Evolutionary conservation across 2,113 vertebrate genomes (phyloP).

Genomic region (Eclectus roratus): DNA sequence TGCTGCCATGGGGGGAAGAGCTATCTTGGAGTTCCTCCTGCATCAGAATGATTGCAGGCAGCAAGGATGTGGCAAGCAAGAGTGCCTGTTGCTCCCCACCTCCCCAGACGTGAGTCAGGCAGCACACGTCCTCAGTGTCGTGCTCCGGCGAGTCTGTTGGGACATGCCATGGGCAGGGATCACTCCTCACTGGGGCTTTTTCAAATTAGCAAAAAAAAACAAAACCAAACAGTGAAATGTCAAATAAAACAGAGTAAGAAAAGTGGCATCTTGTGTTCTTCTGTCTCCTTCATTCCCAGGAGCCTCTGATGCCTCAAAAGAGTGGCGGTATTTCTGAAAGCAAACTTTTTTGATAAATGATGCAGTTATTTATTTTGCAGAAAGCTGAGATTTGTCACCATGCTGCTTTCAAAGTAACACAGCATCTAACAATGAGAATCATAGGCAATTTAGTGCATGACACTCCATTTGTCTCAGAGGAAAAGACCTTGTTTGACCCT

Average conservation of each 20-base stretch:
- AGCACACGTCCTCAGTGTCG: background rate
- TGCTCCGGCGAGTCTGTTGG: background rate
- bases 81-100: background rate
- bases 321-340: background rate
- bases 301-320: background rate
- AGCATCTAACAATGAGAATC: slow-evolving; percentile 40
- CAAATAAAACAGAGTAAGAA: slow-evolving; percentile 1
- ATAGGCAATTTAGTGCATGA: slow-evolving; percentile 1
- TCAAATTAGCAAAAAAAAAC: background rate
- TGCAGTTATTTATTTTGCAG: slow-evolving; percentile 45
- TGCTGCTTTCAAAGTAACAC: slow-evolving; percentile 8
- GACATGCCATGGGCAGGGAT: background rate
- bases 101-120: background rate
- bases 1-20: background rate
- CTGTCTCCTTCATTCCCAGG: background rate
- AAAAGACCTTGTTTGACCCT: slow-evolving; percentile 39
- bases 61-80: background rate
- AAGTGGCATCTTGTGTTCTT: background rate
- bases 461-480: slow-evolving; percentile 31
- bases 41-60: rapidly evolving
- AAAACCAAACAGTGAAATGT: background rate
- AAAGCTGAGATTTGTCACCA: slow-evolving; percentile 7
- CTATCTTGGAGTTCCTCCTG: background rate
- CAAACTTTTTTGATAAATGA: slow-evolving; percentile 37
- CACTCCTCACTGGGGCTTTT: background rate